Percentiles rank a stretch among this genome's conserved stretches.
These are phyloP conservation scores for Escarpia spicata DNA, from an alignment of 2,888 invertebrate species.

Conservation along the genomic window DNA sequence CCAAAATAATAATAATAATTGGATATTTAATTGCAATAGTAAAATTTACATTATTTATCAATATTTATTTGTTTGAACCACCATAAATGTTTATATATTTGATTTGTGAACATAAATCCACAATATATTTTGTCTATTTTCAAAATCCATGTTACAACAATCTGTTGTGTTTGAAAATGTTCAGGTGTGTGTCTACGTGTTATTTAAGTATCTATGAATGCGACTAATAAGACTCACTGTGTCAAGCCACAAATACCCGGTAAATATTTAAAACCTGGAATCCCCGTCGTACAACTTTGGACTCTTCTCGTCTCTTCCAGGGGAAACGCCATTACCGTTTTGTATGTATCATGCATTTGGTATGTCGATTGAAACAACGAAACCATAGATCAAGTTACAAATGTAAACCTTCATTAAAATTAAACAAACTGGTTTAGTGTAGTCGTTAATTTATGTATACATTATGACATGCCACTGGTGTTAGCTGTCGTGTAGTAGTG, in stretches of 20 bases:
- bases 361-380: conserved; percentile 6
- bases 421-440: background rate
- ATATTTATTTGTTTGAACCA: no score
- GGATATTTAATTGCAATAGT: no score
- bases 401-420: background rate
- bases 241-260: background rate
- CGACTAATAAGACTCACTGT: background rate
- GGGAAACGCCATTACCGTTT: conserved; percentile 13
- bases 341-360: conserved; percentile 12
- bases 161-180: no score
- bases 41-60: no score
- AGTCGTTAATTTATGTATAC: background rate
- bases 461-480: background rate
- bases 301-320: background rate
- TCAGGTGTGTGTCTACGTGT: no score
- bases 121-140: no score
- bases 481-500: background rate
- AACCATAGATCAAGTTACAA: background rate
- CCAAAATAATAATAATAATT: no score
- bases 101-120: no score
- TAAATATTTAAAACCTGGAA: background rate
- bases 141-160: no score
- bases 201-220: background rate
- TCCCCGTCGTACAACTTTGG: conserved; percentile 9
- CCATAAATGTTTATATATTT: no score